Percentiles rank a stretch among this genome's conserved stretches.
phyloP scores from a whole-genome alignment of 23 tunicate genomes.

The Ascidia mentula region DNA sequence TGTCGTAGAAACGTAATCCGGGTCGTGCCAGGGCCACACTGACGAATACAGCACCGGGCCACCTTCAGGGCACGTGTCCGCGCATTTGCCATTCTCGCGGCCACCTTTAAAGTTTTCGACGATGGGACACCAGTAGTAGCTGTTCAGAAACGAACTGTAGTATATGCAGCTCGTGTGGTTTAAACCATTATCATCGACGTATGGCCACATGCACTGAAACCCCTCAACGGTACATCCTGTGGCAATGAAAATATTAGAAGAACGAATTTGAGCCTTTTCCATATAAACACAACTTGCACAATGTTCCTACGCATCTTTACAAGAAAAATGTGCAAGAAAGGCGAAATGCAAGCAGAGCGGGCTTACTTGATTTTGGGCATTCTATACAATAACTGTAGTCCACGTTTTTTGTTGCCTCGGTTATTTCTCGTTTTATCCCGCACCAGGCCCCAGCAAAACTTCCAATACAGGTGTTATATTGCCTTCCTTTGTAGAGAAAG shows the following conservation, averaged over 20 bases:
- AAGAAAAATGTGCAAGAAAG: no score
- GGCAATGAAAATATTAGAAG: no score
- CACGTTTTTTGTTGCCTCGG: not conserved
- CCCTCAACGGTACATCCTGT: not conserved
- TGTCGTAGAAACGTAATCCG: no score
- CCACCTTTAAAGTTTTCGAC: not conserved
- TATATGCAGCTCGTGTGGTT: not conserved
- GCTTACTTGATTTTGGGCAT: not conserved
- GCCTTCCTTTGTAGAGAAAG: not conserved
- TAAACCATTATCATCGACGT: not conserved
- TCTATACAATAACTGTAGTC: not conserved
- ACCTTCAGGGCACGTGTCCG: constrained; percentile 14
- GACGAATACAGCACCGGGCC: no score
- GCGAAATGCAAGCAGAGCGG: no score
- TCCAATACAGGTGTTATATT: constrained; percentile 12
- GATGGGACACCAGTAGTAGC: constrained; percentile 22
- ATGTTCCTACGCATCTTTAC: no score
- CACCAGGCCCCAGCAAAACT: not conserved
- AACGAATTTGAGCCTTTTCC: no score
- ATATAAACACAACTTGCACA: no score
- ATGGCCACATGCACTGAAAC: not conserved
- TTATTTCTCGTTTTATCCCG: not conserved
- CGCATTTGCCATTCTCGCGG: constrained; percentile 18
- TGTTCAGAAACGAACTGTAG: not conserved
- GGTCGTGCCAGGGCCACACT: no score